These are phyloP conservation scores for Microtus oregoni DNA, from an alignment of 2,113 vertebrate genomes.

Conservation along the genomic window DNA sequence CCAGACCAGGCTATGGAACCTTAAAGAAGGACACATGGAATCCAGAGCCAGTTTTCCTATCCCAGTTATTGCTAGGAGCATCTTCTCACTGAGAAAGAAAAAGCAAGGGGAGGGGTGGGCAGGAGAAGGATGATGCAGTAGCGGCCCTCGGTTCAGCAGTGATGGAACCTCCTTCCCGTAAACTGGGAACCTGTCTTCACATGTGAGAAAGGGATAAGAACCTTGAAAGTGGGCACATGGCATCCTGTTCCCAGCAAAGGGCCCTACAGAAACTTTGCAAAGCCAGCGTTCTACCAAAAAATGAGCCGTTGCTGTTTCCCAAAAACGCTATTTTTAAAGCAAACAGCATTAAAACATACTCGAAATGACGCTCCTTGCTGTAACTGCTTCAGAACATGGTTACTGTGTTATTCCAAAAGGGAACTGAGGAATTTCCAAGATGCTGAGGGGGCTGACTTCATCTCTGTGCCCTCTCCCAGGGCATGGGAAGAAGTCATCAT, in stretches of 20 bases:
- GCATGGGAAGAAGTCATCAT: slow-evolving; percentile 65
- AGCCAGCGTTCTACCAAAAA: slow-evolving; percentile 48
- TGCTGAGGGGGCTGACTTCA: neutral
- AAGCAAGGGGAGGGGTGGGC: neutral
- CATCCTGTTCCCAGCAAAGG: neutral
- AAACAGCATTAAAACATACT: slow-evolving; percentile 34
- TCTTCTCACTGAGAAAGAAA: neutral
- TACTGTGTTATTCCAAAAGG: slow-evolving; percentile 6
- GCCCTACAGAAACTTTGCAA: neutral
- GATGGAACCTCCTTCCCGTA: neutral
- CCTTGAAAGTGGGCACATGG: neutral
- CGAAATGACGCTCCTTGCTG: slow-evolving; percentile 48
- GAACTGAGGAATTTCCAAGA: neutral
- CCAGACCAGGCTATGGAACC: neutral
- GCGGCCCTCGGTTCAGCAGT: neutral
- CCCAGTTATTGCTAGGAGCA: neutral
- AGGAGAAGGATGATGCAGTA: neutral
- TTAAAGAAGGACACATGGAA: neutral
- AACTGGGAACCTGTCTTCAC: neutral
- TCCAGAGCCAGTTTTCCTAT: neutral
- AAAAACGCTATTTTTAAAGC: slow-evolving; percentile 66
- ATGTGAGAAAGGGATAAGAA: neutral
- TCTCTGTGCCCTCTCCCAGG: slow-evolving; percentile 67
- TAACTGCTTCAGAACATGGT: slow-evolving; percentile 10
- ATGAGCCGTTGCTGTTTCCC: neutral